Conservation (phyloP, 2,113 vertebrate species). For the Chitala chitala region DNA sequence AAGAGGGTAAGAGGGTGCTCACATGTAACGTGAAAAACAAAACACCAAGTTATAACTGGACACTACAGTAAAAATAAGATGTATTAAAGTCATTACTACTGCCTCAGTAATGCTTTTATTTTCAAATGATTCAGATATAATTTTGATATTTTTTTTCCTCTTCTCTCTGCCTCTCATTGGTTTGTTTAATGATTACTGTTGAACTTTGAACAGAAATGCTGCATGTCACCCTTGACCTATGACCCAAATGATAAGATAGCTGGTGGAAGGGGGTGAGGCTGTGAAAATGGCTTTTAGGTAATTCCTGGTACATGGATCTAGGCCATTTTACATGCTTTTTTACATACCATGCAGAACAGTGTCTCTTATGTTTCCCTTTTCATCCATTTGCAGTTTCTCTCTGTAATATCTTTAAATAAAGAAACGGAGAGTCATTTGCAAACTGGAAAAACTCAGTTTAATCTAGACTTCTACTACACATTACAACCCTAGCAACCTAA, state of each 20-base stretch:
- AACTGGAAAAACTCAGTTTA: too few species aligned
- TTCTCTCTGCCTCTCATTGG: background rate
- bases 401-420: too few species aligned
- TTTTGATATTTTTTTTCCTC: background rate
- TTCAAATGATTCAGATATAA: too few species aligned
- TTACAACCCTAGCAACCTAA: too few species aligned
- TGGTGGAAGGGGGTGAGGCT: background rate
- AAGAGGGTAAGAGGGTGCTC: background rate
- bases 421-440: too few species aligned
- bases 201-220: constrained; percentile 53
- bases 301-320: background rate
- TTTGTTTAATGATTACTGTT: constrained; percentile 53
- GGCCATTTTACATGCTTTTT: background rate
- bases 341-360: too few species aligned
- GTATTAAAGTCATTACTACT: background rate
- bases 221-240: constrained; percentile 53
- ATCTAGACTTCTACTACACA: too few species aligned
- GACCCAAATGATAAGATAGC: constrained; percentile 51
- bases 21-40: background rate
- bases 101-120: background rate
- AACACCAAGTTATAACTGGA: background rate
- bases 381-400: too few species aligned
- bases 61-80: background rate
- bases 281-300: too few species aligned
- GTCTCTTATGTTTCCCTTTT: too few species aligned